A percentile compares a stretch with the other conserved stretches of the same genome.
phyloP scores from a whole-genome alignment of 2,888 invertebrate species.

The Terebella lapidaria region DNA sequence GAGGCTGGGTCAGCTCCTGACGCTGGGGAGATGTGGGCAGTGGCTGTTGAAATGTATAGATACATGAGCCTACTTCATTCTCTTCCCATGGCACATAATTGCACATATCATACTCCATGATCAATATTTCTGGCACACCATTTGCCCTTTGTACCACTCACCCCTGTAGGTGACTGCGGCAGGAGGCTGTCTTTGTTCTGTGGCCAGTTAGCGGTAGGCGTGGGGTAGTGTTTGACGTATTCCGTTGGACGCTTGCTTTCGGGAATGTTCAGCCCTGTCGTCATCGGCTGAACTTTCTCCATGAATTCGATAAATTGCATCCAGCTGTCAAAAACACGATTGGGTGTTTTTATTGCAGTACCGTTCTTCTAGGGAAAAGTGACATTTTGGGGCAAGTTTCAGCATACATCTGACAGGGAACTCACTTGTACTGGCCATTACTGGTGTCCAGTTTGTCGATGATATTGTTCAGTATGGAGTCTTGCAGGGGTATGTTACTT shows the following conservation, averaged over 20 bases:
- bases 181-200: background rate
- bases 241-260: slow-evolving; percentile 41
- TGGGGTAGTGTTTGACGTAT: slow-evolving; percentile 35
- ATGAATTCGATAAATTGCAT: slow-evolving; percentile 36
- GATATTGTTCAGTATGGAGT: slow-evolving; percentile 36
- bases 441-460: slow-evolving; percentile 31
- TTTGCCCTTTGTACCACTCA: too few species aligned
- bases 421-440: slow-evolving; percentile 40
- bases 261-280: slow-evolving; percentile 38
- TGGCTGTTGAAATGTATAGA: too few species aligned
- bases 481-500: slow-evolving; percentile 36
- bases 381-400: too few species aligned
- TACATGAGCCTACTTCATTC: too few species aligned
- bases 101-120: too few species aligned
- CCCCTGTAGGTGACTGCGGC: too few species aligned
- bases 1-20: too few species aligned
- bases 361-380: too few species aligned
- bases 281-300: slow-evolving; percentile 33
- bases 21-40: too few species aligned
- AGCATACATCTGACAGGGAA: background rate
- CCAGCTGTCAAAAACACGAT: slow-evolving; percentile 35
- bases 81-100: too few species aligned
- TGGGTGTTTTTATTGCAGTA: too few species aligned
- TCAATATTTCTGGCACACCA: too few species aligned
- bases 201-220: background rate